phyloP scores from a whole-genome alignment of 2,888 invertebrate species.

The Napeogenes inachia region DNA sequence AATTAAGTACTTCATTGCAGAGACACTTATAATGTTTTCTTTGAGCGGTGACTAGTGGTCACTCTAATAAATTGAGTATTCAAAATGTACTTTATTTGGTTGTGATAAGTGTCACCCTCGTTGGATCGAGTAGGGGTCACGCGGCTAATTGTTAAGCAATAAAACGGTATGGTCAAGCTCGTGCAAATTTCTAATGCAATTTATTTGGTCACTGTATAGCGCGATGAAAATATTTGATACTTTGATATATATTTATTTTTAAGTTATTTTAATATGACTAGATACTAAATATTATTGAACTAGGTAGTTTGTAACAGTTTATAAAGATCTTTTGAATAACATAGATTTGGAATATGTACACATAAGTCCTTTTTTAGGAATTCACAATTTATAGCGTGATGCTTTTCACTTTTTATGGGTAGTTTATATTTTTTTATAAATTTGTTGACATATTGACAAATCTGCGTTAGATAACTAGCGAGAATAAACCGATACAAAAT shows the following conservation, averaged over 20 bases:
- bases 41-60: conserved; percentile 53
- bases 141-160: conserved; percentile 25
- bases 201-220: conserved; percentile 15
- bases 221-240: conserved; percentile 12
- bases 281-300: no score
- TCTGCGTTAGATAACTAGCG: no score
- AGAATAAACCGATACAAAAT: no score
- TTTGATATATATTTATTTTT: background rate
- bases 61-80: conserved; percentile 37
- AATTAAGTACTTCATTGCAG: conserved; percentile 8
- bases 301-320: no score
- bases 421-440: no score
- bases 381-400: no score
- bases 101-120: conserved; percentile 27
- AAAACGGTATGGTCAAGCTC: conserved; percentile 26
- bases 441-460: no score
- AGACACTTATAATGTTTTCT: conserved; percentile 42
- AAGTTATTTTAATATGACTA: no score
- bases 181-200: conserved; percentile 15
- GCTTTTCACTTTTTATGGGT: no score
- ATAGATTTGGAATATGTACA: no score
- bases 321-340: no score
- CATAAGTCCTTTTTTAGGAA: no score
- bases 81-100: conserved; percentile 34
- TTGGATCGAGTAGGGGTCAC: background rate